Percentiles rank a stretch among this genome's conserved stretches.
phyloP scores from a whole-genome alignment of 2,888 invertebrate genomes.

The Clusia tigrina region DNA sequence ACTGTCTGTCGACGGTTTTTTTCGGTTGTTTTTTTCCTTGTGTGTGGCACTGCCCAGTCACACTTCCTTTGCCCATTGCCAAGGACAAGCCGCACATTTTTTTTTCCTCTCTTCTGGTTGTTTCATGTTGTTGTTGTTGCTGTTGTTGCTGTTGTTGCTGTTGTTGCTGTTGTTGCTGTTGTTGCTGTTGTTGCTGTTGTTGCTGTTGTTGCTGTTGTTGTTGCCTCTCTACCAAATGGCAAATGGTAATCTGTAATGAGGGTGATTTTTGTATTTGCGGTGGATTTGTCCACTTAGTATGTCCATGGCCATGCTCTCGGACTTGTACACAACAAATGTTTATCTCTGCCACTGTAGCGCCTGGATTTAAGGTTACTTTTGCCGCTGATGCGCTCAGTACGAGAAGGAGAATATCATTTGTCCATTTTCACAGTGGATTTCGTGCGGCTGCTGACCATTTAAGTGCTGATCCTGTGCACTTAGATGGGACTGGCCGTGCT shows the following conservation, averaged over 20 bases:
- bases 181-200: slow-evolving; percentile 19
- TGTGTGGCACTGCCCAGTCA: slow-evolving; percentile 3
- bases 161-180: too few relatives aligned
- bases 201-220: slow-evolving; percentile 27
- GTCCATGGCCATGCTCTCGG: slow-evolving; percentile 33
- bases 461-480: neutral
- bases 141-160: too few relatives aligned
- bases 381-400: slow-evolving; percentile 6
- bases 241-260: slow-evolving; percentile 57
- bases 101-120: slow-evolving; percentile 26
- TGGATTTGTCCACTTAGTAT: slow-evolving; percentile 61
- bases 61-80: neutral
- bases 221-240: slow-evolving; percentile 21
- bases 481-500: slow-evolving; percentile 18
- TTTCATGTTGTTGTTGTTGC: too few relatives aligned
- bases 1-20: slow-evolving; percentile 42
- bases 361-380: neutral
- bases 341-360: neutral
- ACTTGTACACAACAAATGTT: slow-evolving; percentile 21
- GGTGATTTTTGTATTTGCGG: slow-evolving; percentile 61
- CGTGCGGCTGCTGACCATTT: slow-evolving; percentile 9
- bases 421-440: slow-evolving; percentile 53
- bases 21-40: slow-evolving; percentile 4
- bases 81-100: slow-evolving; percentile 38
- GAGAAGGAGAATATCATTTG: slow-evolving; percentile 49